These are phyloP conservation scores for Bombylius major DNA, from an alignment of 2,888 invertebrate genomes.

Conservation along the genomic window DNA sequence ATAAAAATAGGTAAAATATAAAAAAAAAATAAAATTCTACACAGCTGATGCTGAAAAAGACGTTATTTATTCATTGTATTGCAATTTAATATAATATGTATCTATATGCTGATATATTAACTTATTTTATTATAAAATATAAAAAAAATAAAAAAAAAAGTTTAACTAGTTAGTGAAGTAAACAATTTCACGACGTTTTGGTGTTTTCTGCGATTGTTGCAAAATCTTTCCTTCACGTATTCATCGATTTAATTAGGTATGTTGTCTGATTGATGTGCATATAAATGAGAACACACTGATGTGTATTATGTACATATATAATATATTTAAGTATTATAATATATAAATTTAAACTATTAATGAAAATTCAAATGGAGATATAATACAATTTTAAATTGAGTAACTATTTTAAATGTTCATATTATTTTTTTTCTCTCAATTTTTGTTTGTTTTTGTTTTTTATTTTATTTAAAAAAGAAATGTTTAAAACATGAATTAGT, in stretches of 20 bases:
- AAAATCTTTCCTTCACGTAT: slow-evolving; percentile 6
- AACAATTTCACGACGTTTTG: slow-evolving; percentile 1
- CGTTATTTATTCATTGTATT: too few species aligned
- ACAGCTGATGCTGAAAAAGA: too few species aligned
- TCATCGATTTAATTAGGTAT: slow-evolving; percentile 12
- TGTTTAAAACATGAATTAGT: neutral
- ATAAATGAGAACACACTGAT: neutral
- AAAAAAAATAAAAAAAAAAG: too few species aligned
- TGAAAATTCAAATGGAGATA: neutral
- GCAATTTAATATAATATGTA: too few species aligned
- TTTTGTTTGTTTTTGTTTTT: too few species aligned
- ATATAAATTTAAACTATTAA: neutral
- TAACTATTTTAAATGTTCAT: neutral
- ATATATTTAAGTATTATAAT: too few species aligned
- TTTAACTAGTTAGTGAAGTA: neutral
- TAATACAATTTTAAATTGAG: neutral
- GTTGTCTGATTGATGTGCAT: slow-evolving; percentile 8
- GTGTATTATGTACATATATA: too few species aligned
- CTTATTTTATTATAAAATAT: too few species aligned
- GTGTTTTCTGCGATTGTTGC: slow-evolving; percentile 5
- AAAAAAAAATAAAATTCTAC: too few species aligned
- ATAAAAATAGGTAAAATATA: too few species aligned
- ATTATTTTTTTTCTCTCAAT: neutral
- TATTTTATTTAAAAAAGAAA: neutral
- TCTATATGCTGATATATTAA: too few species aligned